Evolutionary conservation across 2,113 vertebrate species (phyloP).

Genomic region (Onychorhynchus coronatus): DNA sequence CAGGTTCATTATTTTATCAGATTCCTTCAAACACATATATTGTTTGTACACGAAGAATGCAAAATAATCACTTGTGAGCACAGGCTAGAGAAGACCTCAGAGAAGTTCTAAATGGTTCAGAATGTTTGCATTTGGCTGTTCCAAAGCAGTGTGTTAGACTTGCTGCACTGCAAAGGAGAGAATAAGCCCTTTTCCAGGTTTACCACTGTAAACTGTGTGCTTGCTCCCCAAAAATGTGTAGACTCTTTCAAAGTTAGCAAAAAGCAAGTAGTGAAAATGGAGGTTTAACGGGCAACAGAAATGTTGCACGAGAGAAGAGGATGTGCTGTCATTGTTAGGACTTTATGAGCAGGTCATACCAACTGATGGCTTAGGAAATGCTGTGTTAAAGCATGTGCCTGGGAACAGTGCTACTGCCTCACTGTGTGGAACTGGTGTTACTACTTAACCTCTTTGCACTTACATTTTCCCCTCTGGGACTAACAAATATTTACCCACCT

Average conservation of each 20-base stretch:
- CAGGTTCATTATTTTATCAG: neutral
- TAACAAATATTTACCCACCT: conserved; percentile 24
- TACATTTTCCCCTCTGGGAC: neutral
- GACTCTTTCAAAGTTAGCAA: neutral
- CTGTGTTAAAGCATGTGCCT: neutral
- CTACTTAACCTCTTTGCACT: neutral
- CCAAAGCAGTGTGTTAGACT: neutral
- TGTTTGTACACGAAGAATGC: neutral
- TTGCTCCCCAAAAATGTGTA: neutral
- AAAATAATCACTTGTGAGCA: neutral
- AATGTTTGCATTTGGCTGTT: neutral
- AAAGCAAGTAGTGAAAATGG: neutral
- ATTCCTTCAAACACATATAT: neutral
- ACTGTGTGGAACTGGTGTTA: neutral
- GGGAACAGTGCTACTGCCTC: neutral
- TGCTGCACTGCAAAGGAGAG: neutral
- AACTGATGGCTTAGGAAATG: neutral
- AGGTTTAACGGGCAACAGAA: neutral
- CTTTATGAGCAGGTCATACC: neutral
- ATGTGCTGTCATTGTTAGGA: neutral
- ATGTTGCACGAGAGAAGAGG: neutral
- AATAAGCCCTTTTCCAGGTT: neutral
- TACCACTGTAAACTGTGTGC: neutral
- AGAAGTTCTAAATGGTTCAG: neutral
- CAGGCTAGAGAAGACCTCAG: neutral